Conservation (phyloP, 2,113 vertebrate genomes). For the Pithys albifrons region DNA sequence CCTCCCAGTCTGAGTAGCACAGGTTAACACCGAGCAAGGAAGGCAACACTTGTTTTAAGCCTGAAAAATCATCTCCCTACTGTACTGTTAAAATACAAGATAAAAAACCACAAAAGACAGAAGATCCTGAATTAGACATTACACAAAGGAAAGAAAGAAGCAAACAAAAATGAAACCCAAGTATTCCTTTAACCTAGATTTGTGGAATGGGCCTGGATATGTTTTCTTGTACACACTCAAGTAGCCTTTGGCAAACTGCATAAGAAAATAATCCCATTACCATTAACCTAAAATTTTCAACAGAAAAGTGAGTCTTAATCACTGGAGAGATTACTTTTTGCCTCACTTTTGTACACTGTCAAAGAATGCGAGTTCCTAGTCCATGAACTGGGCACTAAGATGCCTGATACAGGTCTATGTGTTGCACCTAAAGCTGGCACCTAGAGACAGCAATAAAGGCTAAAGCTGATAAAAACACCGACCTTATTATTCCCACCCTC, state of each 20-base stretch:
- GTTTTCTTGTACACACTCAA: neutral
- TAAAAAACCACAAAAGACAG: neutral
- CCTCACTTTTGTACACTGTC: neutral
- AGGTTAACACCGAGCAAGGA: neutral
- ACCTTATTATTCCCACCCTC: neutral
- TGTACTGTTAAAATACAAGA: neutral
- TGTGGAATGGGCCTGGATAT: neutral
- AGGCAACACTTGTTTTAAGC: neutral
- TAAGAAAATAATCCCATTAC: neutral
- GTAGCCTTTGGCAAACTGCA: neutral
- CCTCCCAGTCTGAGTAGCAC: neutral
- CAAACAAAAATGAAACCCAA: neutral
- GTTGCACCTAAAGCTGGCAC: neutral
- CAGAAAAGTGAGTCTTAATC: neutral
- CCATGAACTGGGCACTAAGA: neutral
- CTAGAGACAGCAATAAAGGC: neutral
- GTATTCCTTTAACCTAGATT: neutral
- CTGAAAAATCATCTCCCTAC: neutral
- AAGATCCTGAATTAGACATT: neutral
- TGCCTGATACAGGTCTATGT: neutral
- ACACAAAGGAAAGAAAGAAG: neutral
- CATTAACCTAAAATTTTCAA: neutral
- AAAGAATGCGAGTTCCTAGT: rapidly evolving
- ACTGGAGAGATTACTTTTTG: neutral
- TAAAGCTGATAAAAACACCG: neutral